Evolutionary conservation across 2,888 invertebrate species (phyloP).

Genomic region (Cremastinae sp.): DNA sequence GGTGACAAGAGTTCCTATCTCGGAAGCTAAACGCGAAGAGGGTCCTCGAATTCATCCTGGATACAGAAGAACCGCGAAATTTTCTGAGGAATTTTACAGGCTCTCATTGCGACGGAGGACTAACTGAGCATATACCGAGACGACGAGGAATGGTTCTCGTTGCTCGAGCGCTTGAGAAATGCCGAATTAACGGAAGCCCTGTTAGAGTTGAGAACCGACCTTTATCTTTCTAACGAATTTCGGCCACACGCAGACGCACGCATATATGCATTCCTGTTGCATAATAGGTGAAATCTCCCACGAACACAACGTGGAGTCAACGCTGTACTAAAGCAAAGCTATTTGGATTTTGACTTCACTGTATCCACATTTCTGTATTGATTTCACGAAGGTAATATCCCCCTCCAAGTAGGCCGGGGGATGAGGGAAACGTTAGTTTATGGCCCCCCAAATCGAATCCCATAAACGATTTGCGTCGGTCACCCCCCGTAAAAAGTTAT

Average conservation of each 20-base stretch:
- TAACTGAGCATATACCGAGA: constrained; percentile 2
- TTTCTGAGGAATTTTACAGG: constrained; percentile 38
- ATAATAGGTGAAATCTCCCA: not conserved
- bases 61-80: constrained; percentile 40
- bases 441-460: no score
- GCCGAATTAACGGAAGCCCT: not conserved
- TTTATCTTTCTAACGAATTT: constrained; percentile 13
- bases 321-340: no score
- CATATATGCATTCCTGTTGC: not conserved
- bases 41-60: constrained; percentile 35
- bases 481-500: no score
- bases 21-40: not conserved
- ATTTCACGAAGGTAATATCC: no score
- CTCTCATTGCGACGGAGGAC: constrained; percentile 23
- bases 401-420: no score
- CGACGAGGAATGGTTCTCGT: constrained; percentile 26
- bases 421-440: no score
- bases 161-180: constrained; percentile 23
- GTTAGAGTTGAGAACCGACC: constrained; percentile 21
- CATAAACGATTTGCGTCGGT: no score
- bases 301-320: no score
- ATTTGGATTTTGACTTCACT: no score
- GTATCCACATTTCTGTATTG: no score
- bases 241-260: not conserved
- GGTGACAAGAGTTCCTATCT: not conserved